Evolutionary conservation across 2,888 invertebrate species (phyloP), one percentile per base, ranked within the genome.

Genomic region (Ochropleura leucogaster): DNA sequence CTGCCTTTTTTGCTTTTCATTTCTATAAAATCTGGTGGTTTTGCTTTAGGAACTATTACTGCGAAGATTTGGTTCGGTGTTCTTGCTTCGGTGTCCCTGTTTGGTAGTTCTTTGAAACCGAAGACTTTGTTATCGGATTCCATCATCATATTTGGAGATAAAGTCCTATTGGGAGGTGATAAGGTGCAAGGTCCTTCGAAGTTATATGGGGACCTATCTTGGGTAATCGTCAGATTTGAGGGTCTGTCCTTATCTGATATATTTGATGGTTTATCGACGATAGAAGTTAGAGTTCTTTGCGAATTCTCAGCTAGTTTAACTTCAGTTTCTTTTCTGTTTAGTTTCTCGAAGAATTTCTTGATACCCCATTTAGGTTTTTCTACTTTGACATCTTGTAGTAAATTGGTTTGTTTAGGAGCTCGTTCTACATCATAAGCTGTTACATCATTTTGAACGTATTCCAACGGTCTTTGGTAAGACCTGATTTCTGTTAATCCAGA

Each of bases 391-490:
- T 95, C 92, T 85, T 96, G 92, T 20, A 95, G 90, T 64, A 95
- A 69, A 88, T 97, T 93, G 0, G 97, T 94, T 87, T 96, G 91
- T 92, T 97, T 94, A 66, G 93, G 95, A 77, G 92, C 92, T 82
- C 94, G 87, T 60, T 94, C 93, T 0, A 89, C 85, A 16, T 94
- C 92, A 59, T 93, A 86, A 30, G 92, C 87, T 73, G 97, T 97
- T 44, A 98, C 98, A 69, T 98, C 98, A 89, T 98, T 98, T 85
- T 97, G 98, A 0, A 98, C 97, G 87, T 98, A 98, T 0, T 98
- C 98, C 9, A 96, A 64, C 0, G 96, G 96, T 75, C 95, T 88
- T 68, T 94, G 96, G 73, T 95, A 95, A 0, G 96, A 94, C 18
- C 96, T 85, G 0, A 95, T 93, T 82, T 96, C 96, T 72, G 93